Percentiles rank a stretch among this genome's conserved stretches.
phyloP scores from a whole-genome alignment of 2,113 vertebrate genomes.

The Hucho hucho region DNA sequence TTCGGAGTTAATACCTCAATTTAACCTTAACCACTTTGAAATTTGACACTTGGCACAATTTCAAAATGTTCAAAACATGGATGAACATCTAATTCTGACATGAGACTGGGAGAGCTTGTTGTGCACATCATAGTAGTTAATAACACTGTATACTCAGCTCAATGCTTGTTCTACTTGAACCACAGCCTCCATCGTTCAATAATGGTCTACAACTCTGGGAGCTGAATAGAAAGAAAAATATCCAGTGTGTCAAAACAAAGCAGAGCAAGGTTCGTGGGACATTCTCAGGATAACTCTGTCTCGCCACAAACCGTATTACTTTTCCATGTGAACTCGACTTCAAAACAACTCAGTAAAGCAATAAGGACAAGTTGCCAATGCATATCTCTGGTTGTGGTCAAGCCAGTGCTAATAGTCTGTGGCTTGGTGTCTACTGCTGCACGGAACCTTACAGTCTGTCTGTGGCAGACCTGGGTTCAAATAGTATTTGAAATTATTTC shows the following conservation, averaged over 20 bases:
- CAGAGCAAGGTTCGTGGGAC: constrained; percentile 15
- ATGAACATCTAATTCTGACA: too few relatives aligned
- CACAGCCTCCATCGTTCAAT: background rate
- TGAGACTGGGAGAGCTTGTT: too few relatives aligned
- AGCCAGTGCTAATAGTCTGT: constrained; percentile 29
- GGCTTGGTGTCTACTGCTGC: constrained; percentile 32
- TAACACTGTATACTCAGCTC: too few relatives aligned
- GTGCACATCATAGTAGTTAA: too few relatives aligned
- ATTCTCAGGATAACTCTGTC: constrained; percentile 37
- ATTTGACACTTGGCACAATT: too few relatives aligned
- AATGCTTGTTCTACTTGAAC: background rate
- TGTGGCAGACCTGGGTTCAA: too few relatives aligned
- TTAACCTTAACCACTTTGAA: too few relatives aligned
- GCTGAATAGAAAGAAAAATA: background rate
- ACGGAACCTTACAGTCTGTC: constrained; percentile 25
- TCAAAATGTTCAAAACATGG: too few relatives aligned
- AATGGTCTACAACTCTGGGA: background rate
- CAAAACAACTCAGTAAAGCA: constrained; percentile 24
- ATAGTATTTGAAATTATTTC: too few relatives aligned
- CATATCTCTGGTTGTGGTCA: constrained; percentile 21
- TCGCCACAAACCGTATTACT: constrained; percentile 31
- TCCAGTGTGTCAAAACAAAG: constrained; percentile 12
- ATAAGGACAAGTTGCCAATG: constrained; percentile 25
- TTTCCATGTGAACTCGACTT: constrained; percentile 34
- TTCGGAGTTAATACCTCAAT: too few relatives aligned